Conservation (phyloP, 1,140 invertebrate genomes). For the Ylistrum balloti region DNA sequence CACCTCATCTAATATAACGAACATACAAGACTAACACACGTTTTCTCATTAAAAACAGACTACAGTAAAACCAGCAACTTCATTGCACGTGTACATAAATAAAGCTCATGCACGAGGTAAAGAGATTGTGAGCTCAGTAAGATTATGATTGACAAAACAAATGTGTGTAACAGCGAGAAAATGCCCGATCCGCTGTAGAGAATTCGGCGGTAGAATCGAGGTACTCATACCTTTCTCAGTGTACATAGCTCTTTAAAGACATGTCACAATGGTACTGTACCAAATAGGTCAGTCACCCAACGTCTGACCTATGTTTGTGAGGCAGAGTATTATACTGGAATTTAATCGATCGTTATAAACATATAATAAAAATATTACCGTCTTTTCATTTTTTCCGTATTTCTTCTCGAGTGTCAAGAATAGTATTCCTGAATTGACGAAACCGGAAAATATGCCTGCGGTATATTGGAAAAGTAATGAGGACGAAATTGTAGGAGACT, state of each 20-base stretch:
- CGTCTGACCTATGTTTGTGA: background rate
- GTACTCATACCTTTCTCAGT: background rate
- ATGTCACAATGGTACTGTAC: background rate
- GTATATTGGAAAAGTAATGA: too few species aligned
- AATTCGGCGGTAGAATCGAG: background rate
- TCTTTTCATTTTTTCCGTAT: too few species aligned
- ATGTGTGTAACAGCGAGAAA: background rate
- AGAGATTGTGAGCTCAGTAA: background rate
- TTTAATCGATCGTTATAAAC: too few species aligned
- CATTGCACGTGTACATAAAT: background rate
- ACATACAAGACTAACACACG: background rate
- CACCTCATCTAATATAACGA: background rate
- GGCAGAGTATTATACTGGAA: too few species aligned
- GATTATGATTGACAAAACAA: conserved; percentile 28
- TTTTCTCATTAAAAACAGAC: conserved; percentile 29
- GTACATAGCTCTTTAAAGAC: background rate
- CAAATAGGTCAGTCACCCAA: background rate
- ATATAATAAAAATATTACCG: too few species aligned
- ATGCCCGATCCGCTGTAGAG: background rate
- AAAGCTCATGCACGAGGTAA: background rate
- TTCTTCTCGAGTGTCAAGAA: too few species aligned
- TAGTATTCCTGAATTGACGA: too few species aligned
- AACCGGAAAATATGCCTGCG: too few species aligned
- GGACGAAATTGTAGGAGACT: too few species aligned
- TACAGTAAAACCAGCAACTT: background rate